A percentile compares a stretch with the other conserved stretches of the same genome.
Evolutionary conservation across 2,113 vertebrate genomes (phyloP).

Genomic region (Salvelinus alpinus): DNA sequence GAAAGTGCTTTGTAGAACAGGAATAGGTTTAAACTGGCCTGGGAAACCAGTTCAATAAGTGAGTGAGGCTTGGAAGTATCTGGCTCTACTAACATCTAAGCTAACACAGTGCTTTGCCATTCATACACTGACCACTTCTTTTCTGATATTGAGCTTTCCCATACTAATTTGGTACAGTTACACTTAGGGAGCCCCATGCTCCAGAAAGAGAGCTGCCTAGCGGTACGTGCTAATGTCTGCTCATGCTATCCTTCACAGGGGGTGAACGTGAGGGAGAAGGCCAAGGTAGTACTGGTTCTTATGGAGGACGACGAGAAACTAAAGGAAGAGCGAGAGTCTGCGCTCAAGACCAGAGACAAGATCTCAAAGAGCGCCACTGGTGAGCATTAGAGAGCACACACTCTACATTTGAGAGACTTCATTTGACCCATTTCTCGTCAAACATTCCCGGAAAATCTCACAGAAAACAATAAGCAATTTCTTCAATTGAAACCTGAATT

Average conservation of each 20-base stretch:
- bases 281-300: slow-evolving; percentile 85
- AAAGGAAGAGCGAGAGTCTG: slow-evolving; percentile 83
- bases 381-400: slow-evolving; percentile 43
- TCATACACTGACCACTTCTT: neutral
- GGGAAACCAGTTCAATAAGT: too few species aligned
- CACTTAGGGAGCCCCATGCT: neutral
- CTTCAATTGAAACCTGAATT: too few species aligned
- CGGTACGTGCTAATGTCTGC: neutral
- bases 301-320: slow-evolving; percentile 87
- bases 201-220: neutral
- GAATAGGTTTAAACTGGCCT: too few species aligned
- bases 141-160: neutral
- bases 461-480: too few species aligned
- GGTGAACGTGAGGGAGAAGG: slow-evolving; percentile 86
- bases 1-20: too few species aligned
- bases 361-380: slow-evolving; percentile 80
- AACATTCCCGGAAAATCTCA: too few species aligned
- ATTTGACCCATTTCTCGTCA: too few species aligned
- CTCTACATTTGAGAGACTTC: too few species aligned
- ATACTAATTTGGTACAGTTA: neutral
- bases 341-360: slow-evolving; percentile 89
- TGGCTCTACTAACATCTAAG: neutral
- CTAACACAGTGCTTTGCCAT: neutral
- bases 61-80: too few species aligned
- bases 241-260: slow-evolving; percentile 63